Conservation (phyloP, 2,113 vertebrate species). For the Ceratotherium simum region DNA sequence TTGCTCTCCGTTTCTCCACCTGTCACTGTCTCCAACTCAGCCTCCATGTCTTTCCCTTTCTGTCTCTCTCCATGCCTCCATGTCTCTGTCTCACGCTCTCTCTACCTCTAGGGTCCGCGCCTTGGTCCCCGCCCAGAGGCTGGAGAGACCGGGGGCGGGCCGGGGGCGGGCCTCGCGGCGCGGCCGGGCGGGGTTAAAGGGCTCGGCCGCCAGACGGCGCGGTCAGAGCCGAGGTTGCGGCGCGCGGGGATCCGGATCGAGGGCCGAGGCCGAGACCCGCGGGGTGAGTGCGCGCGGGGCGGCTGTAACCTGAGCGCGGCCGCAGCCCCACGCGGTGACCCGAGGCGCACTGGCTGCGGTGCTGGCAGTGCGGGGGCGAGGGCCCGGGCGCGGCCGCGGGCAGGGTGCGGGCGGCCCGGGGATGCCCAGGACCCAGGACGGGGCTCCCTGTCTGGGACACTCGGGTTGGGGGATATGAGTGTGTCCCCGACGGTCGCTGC, state of each 20-base stretch:
- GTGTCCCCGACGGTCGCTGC: not conserved
- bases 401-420: fast-evolving
- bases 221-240: not conserved
- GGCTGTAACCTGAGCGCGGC: not conserved
- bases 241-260: not conserved
- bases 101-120: not conserved
- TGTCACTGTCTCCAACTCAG: not conserved
- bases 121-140: not conserved
- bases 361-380: not conserved
- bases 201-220: fast-evolving
- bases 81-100: not conserved
- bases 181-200: conserved; percentile 58
- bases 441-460: not conserved
- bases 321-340: not conserved
- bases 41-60: not conserved
- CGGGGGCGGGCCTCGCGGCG: not conserved
- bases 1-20: not conserved
- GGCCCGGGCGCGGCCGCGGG: not conserved
- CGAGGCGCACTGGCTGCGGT: not conserved
- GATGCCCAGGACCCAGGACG: not conserved
- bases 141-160: not conserved
- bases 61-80: not conserved
- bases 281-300: conserved; percentile 26
- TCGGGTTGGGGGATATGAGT: fast-evolving
- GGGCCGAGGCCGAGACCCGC: not conserved